A percentile compares a stretch with the other conserved stretches of the same genome.
Evolutionary conservation across 2,888 invertebrate genomes (phyloP).

Genomic region (Saturnia japonica): DNA sequence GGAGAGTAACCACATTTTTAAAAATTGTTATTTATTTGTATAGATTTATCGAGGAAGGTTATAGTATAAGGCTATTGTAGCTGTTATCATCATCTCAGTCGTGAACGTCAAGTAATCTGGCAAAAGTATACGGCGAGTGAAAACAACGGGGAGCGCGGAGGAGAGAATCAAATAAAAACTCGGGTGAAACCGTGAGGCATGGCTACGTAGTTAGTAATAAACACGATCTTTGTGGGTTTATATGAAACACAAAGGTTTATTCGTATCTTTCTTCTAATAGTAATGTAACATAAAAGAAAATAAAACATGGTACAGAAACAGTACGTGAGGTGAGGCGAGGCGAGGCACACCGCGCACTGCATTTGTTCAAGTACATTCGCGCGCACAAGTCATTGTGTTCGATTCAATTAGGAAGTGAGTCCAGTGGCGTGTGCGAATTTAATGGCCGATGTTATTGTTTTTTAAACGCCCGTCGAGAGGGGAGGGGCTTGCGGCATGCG

Average conservation of each 20-base stretch:
- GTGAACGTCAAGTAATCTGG: no score
- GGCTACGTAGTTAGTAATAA: background rate
- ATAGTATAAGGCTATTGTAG: no score
- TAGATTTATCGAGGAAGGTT: no score
- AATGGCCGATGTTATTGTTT: conserved; percentile 77
- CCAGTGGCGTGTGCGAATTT: conserved; percentile 74
- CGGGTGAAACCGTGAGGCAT: no score
- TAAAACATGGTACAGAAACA: background rate
- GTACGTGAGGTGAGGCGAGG: background rate
- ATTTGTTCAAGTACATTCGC: conserved; percentile 18
- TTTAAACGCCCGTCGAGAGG: conserved; percentile 41
- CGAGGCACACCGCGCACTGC: conserved; percentile 13
- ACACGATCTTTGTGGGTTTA: background rate
- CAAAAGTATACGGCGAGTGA: no score
- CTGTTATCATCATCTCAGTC: no score
- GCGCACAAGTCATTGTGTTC: conserved; percentile 53
- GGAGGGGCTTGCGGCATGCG: conserved; percentile 4
- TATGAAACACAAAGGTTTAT: background rate
- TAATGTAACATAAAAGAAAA: background rate
- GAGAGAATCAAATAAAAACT: no score
- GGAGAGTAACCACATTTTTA: no score
- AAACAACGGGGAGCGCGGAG: no score
- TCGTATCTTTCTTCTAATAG: background rate
- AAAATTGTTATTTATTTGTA: no score
- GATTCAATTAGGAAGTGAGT: conserved; percentile 65